These are phyloP conservation scores for Panagrolaimus sp. DNA, from an alignment of 1,140 invertebrate species.

Conservation along the genomic window DNA sequence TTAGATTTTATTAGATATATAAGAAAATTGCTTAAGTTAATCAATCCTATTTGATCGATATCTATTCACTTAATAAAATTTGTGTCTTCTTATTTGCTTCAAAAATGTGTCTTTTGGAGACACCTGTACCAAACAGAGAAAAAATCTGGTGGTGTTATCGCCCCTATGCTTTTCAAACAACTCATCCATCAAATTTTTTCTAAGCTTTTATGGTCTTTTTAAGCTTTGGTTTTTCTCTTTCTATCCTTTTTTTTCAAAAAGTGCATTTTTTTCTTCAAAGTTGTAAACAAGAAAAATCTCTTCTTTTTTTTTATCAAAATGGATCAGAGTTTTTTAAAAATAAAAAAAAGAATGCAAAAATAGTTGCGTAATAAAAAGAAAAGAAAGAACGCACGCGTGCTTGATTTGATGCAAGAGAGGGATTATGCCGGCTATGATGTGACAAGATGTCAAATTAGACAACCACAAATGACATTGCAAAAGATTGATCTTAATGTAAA, in stretches of 20 bases:
- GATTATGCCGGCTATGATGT: neutral
- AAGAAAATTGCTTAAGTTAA: too few relatives aligned
- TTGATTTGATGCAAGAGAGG: too few relatives aligned
- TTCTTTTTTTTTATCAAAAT: too few relatives aligned
- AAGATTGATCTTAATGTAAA: constrained; percentile 8
- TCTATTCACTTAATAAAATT: neutral
- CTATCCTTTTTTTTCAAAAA: too few relatives aligned
- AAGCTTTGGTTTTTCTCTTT: neutral
- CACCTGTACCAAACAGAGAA: constrained; percentile 1
- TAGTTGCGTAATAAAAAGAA: too few relatives aligned
- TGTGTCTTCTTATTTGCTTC: neutral
- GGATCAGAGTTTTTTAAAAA: too few relatives aligned
- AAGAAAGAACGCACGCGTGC: too few relatives aligned
- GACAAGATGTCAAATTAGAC: neutral
- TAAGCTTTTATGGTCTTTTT: constrained; percentile 15
- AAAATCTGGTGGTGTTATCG: neutral
- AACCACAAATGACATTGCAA: constrained; percentile 11
- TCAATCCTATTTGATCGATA: too few relatives aligned
- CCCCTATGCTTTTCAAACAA: neutral
- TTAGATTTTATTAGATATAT: too few relatives aligned
- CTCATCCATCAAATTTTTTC: constrained; percentile 1
- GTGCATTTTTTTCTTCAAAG: too few relatives aligned
- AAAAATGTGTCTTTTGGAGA: constrained; percentile 8
- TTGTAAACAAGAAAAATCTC: too few relatives aligned
- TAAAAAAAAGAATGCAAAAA: too few relatives aligned